These are phyloP conservation scores for Accipiter cooperii DNA, from an alignment of 2,113 vertebrate species.

Conservation along the genomic window DNA sequence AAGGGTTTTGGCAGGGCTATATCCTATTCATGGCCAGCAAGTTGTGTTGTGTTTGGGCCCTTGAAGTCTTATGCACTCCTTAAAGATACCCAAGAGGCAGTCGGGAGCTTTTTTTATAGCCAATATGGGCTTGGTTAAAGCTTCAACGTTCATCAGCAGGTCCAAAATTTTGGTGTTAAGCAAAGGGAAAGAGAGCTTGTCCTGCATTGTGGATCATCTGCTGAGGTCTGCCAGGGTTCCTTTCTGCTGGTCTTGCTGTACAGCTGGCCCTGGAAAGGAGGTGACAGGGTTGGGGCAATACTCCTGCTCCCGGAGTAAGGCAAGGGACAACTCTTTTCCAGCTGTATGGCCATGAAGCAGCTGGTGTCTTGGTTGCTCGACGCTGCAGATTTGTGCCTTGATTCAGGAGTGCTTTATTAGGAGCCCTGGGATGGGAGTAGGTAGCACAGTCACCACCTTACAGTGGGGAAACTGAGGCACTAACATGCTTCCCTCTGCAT, in stretches of 20 bases:
- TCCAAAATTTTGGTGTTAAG: background rate
- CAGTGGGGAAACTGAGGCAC: background rate
- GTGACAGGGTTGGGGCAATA: background rate
- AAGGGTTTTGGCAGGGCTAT: conserved; percentile 2
- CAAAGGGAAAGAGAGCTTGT: background rate
- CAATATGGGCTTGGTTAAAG: background rate
- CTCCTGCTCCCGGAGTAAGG: background rate
- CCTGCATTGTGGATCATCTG: background rate
- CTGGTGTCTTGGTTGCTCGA: background rate
- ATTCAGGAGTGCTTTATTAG: background rate
- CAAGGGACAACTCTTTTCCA: background rate
- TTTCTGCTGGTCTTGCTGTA: background rate
- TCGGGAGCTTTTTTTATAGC: background rate
- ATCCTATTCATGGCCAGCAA: background rate
- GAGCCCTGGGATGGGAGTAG: background rate
- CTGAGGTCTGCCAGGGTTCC: background rate
- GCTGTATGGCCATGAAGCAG: accelerated
- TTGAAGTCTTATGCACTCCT: background rate
- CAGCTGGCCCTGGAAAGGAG: background rate
- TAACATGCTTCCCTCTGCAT: background rate
- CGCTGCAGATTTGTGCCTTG: background rate
- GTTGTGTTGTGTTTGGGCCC: background rate
- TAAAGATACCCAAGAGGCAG: conserved; percentile 1
- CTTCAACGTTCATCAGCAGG: background rate
- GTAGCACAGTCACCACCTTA: background rate